phyloP scores from a whole-genome alignment of 1,140 invertebrate genomes.

The Marisa cornuarietis region DNA sequence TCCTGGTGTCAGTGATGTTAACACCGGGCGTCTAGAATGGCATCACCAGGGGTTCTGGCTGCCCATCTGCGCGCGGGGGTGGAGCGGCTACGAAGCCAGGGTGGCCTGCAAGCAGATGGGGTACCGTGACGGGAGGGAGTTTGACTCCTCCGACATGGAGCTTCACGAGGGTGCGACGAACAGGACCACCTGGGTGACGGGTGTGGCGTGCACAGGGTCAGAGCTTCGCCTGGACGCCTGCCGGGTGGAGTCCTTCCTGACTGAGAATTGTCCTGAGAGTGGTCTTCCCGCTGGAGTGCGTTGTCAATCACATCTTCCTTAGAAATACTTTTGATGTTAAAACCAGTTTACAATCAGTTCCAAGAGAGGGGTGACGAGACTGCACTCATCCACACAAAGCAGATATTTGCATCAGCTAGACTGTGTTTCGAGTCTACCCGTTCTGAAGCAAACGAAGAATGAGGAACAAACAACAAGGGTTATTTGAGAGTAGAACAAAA shows the following conservation, averaged over 20 bases:
- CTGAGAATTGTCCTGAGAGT: conserved; percentile 10
- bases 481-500: too few species aligned
- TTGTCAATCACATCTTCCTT: conserved; percentile 31
- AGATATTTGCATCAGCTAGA: too few species aligned
- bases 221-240: conserved; percentile 80
- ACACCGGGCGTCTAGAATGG: conserved; percentile 86
- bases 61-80: conserved; percentile 90
- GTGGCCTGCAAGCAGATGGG: conserved; percentile 76
- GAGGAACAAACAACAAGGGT: too few species aligned
- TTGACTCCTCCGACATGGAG: not conserved
- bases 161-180: conserved; percentile 16
- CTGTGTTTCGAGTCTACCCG: too few species aligned
- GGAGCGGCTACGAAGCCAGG: conserved; percentile 83
- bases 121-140: conserved; percentile 33
- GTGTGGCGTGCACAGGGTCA: conserved; percentile 83
- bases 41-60: conserved; percentile 88
- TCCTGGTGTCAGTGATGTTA: conserved; percentile 31
- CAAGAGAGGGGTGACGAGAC: too few species aligned
- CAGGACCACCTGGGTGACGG: conserved; percentile 84
- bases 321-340: not conserved
- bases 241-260: conserved; percentile 75
- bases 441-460: too few species aligned
- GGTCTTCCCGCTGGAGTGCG: conserved; percentile 24
- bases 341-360: conserved; percentile 1
- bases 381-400: too few species aligned